phyloP scores from a whole-genome alignment of 2,888 invertebrate species.

The Podabrus alpinus region DNA sequence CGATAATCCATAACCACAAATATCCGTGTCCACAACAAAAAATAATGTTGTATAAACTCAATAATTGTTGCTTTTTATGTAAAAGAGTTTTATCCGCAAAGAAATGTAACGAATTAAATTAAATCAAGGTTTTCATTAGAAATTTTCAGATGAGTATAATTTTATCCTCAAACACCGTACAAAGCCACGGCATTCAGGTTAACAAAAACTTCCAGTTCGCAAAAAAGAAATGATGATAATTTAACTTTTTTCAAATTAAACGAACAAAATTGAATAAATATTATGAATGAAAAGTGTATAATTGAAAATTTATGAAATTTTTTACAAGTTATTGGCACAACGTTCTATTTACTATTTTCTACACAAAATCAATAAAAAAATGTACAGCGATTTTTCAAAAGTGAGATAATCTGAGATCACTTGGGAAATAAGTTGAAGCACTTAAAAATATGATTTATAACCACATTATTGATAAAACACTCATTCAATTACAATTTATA shows the following conservation, averaged over 20 bases:
- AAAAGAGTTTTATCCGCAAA: no score
- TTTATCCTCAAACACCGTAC: neutral
- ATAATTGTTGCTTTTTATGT: no score
- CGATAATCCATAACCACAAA: no score
- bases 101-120: no score
- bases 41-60: no score
- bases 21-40: no score
- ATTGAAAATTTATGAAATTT: neutral
- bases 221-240: neutral
- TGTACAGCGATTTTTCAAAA: neutral
- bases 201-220: neutral
- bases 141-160: neutral
- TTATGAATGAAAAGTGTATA: neutral
- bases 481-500: neutral
- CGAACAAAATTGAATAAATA: neutral
- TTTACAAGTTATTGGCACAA: neutral
- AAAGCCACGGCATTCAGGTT: neutral
- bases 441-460: neutral
- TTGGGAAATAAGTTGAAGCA: neutral
- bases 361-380: conserved; percentile 3
- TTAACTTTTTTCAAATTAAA: neutral
- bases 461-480: neutral
- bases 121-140: neutral
- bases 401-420: neutral
- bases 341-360: conserved; percentile 8